These are phyloP conservation scores for Sminthopsis crassicaudata DNA, from an alignment of 2,113 vertebrate species.

Conservation along the genomic window DNA sequence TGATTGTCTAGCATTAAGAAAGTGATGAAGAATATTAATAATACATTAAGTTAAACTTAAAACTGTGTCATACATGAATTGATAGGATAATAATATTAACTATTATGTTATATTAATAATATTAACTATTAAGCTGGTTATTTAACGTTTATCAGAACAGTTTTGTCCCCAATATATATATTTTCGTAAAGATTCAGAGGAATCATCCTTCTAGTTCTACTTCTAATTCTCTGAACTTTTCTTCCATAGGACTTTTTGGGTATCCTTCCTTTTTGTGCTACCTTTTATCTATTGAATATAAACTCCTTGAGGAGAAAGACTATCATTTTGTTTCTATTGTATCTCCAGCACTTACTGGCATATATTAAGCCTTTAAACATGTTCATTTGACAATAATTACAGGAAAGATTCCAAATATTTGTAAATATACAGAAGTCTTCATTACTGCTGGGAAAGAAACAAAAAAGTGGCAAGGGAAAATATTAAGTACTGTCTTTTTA, in stretches of 20 bases:
- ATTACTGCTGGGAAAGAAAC: too few relatives aligned
- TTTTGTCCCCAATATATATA: neutral
- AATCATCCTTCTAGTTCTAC: neutral
- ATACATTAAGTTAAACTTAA: neutral
- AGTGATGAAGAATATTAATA: neutral
- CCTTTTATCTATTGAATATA: neutral
- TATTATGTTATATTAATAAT: too few relatives aligned
- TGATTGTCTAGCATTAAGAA: neutral
- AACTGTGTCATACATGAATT: neutral
- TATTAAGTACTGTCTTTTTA: too few relatives aligned
- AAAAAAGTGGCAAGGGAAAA: too few relatives aligned
- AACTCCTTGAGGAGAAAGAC: neutral
- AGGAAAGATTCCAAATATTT: too few relatives aligned
- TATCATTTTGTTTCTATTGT: too few relatives aligned
- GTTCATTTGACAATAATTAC: too few relatives aligned
- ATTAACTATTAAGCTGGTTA: neutral
- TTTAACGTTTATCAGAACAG: neutral
- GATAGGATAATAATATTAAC: too few relatives aligned
- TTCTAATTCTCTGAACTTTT: neutral
- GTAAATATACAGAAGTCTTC: too few relatives aligned
- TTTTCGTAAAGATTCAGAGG: neutral
- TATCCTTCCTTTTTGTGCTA: neutral
- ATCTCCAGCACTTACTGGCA: too few relatives aligned
- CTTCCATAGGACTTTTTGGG: neutral
- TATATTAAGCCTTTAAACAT: too few relatives aligned